Percentiles rank a stretch among this genome's conserved stretches.
Conservation (phyloP, 2,797 vertebrate genomes). For the Carcharodon carcharias region DNA sequence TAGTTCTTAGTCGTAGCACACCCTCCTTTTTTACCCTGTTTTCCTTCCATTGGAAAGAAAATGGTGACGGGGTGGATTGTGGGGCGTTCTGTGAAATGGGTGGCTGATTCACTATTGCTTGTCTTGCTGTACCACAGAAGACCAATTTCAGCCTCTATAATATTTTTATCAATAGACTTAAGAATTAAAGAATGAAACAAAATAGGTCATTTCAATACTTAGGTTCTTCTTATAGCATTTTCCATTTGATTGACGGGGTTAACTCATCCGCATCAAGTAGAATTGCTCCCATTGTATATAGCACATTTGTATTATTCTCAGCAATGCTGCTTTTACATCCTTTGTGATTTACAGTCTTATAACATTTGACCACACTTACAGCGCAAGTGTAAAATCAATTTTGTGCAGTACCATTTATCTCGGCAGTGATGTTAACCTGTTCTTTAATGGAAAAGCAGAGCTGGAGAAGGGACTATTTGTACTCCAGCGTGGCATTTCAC, state of each 20-base stretch:
- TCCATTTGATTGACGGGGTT: not conserved
- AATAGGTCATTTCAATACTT: not conserved
- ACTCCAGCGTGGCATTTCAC: constrained; percentile 60
- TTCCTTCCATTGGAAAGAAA: not conserved
- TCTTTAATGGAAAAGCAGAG: constrained; percentile 58
- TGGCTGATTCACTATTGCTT: not conserved
- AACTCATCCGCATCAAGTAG: not conserved
- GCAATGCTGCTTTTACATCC: constrained; percentile 25
- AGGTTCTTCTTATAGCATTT: not conserved
- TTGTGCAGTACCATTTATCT: constrained; percentile 61
- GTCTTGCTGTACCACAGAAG: not conserved
- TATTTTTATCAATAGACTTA: not conserved
- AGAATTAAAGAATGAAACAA: not conserved
- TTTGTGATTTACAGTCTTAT: constrained; percentile 52
- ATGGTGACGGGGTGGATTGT: not conserved
- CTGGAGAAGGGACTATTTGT: constrained; percentile 59
- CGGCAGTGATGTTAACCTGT: constrained; percentile 54
- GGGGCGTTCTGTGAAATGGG: not conserved
- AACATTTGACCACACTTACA: constrained; percentile 60
- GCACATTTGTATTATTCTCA: constrained; percentile 9
- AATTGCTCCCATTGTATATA: not conserved
- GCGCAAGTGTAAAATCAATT: constrained; percentile 64
- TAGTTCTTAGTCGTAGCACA: not conserved
- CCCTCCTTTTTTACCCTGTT: not conserved
- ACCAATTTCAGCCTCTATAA: not conserved